A percentile compares a stretch with the other conserved stretches of the same genome.
These are phyloP conservation scores for Etheostoma nigrum DNA, from an alignment of 2,797 vertebrate species.

Conservation along the genomic window DNA sequence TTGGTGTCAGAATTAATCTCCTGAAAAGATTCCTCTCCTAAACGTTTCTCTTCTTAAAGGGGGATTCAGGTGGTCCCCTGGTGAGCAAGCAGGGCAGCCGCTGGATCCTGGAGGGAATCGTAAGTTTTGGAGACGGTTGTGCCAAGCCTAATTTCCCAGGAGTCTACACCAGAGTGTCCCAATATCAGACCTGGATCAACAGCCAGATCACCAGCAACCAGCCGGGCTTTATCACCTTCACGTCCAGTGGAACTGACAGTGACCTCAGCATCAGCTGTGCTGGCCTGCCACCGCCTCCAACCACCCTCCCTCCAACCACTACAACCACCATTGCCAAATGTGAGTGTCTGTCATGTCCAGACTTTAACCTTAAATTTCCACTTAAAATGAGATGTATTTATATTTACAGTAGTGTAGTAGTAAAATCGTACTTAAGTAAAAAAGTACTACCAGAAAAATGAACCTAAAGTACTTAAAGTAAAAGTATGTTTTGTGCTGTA, in stretches of 20 bases:
- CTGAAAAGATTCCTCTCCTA: not conserved
- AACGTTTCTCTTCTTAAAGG: slow-evolving; percentile 46
- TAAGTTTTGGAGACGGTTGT: slow-evolving; percentile 67
- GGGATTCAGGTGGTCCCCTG: slow-evolving; percentile 77
- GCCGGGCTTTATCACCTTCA: slow-evolving; percentile 60
- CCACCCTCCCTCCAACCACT: not conserved
- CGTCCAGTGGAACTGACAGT: slow-evolving; percentile 54
- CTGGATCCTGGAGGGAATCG: slow-evolving; percentile 70
- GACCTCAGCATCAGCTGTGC: slow-evolving; percentile 54
- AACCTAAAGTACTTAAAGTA: too few relatives aligned
- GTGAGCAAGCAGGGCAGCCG: slow-evolving; percentile 36
- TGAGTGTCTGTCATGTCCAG: too few relatives aligned
- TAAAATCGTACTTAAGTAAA: too few relatives aligned
- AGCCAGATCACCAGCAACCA: not conserved
- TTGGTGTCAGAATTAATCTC: not conserved
- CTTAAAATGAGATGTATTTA: not conserved
- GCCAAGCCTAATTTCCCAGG: slow-evolving; percentile 41
- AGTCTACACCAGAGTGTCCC: slow-evolving; percentile 74
- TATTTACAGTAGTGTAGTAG: too few relatives aligned
- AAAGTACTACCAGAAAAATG: too few relatives aligned
- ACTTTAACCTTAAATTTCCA: too few relatives aligned
- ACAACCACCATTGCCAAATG: not conserved
- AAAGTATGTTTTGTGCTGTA: too few relatives aligned
- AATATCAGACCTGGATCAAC: slow-evolving; percentile 73
- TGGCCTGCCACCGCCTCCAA: not conserved